Evolutionary conservation across 2,888 invertebrate species (phyloP).

Genomic region (Eristalinus sepulchralis): DNA sequence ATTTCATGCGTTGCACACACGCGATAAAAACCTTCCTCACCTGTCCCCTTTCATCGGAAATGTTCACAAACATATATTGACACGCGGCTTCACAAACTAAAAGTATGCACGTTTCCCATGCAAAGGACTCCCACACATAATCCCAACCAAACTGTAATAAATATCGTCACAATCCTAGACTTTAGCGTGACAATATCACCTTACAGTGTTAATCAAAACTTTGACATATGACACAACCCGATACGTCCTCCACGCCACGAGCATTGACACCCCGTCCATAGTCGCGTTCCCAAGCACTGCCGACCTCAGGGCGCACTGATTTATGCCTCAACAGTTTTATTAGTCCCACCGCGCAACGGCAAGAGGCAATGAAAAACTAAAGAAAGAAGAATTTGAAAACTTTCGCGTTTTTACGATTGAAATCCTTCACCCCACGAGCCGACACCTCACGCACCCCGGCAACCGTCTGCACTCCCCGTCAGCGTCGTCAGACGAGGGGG

Average conservation of each 20-base stretch:
- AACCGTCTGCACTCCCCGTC: background rate
- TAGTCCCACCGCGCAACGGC: background rate
- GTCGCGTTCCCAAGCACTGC: background rate
- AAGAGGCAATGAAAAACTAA: background rate
- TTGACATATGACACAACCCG: conserved; percentile 43
- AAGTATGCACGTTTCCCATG: background rate
- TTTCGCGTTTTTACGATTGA: background rate
- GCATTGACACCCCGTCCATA: background rate
- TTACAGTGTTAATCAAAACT: conserved; percentile 76
- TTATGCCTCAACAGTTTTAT: background rate
- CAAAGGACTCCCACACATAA: background rate
- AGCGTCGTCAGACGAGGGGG: background rate
- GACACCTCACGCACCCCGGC: background rate
- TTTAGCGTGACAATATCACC: conserved; percentile 78
- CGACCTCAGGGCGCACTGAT: background rate
- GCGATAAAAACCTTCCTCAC: background rate
- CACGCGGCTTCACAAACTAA: background rate
- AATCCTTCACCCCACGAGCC: background rate
- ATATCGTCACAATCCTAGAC: conserved; percentile 38
- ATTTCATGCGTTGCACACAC: background rate
- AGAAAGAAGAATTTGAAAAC: background rate
- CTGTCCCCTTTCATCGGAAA: background rate
- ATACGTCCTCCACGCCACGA: background rate
- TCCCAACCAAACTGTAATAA: no score
- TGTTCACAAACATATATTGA: background rate